phyloP scores from a whole-genome alignment of 2,888 invertebrate species.

The Eledone cirrhosa region DNA sequence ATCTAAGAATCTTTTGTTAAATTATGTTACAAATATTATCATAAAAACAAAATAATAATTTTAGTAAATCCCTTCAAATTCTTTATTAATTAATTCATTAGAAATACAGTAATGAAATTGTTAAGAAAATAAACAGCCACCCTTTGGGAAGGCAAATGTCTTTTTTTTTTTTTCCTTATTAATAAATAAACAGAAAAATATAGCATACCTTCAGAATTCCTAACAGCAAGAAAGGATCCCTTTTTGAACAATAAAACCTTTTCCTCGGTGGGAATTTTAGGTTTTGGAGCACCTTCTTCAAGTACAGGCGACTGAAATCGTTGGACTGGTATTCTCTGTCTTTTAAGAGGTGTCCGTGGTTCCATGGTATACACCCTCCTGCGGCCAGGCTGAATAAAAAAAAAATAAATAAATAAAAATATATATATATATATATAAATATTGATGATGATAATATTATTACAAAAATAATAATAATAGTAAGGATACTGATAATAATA shows the following conservation, averaged over 20 bases:
- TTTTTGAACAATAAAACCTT: conserved; percentile 88
- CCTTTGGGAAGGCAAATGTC: too few relatives aligned
- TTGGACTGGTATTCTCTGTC: conserved; percentile 56
- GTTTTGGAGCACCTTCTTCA: conserved; percentile 48
- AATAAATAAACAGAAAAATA: not conserved
- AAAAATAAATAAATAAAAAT: not conserved
- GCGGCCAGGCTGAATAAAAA: conserved; percentile 27
- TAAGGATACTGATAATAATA: too few relatives aligned
- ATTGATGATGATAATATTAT: not conserved
- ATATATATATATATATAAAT: too few relatives aligned
- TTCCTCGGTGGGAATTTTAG: conserved; percentile 72
- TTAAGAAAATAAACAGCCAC: too few relatives aligned
- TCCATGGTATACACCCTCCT: conserved; percentile 42
- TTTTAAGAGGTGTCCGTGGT: conserved; percentile 54
- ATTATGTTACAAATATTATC: too few relatives aligned
- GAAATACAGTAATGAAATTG: too few relatives aligned
- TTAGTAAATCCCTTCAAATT: too few relatives aligned
- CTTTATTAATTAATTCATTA: too few relatives aligned
- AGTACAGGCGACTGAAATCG: conserved; percentile 58
- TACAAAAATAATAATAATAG: too few relatives aligned
- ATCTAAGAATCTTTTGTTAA: too few relatives aligned
- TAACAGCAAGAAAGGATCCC: conserved; percentile 88
- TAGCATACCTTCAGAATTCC: conserved; percentile 88
- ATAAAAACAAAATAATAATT: too few relatives aligned
- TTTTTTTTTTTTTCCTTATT: not conserved